Base-by-base conservation (phyloP, 2,888 invertebrate species). In the Ophraella communa region DNA sequence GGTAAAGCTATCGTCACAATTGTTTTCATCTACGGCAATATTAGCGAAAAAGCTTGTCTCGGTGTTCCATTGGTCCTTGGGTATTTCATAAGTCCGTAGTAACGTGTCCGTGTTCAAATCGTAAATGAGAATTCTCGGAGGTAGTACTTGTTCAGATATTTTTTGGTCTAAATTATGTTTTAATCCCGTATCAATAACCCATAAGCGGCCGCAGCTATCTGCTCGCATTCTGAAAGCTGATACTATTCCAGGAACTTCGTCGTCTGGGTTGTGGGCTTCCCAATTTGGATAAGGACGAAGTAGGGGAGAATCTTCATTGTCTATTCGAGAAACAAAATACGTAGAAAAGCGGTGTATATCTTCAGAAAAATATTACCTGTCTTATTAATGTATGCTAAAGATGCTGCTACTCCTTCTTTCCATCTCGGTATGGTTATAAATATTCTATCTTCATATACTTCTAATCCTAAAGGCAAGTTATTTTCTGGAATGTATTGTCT, bases 281-380 rank as follows among this genome's bases (percentile, higher is more conserved):
- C 93, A 93, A 72, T 88, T 90, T 0, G 93, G 93, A 73, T 90
- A 93, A 0, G 93, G 93, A n/a, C 84, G 89, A 62, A 93, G 80
- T 39, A 86, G 84, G 0, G 93, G 93, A 4, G 91, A 89, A 62
- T 84, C 86, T 0, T 85, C 86, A 0, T 86, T 83, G 76, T 91
- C 91, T 91, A 85, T 24, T 30, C 11, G 7, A 4, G 11, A 30
- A 30, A 30, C 8, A 30, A 86, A 86, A 18, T n/a, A n/a, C n/a
- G n/a, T n/a, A n/a, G n/a, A 17, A 24, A 30, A 51, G 0, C 3
- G n/a, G n/a, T 4, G 14, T 23, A 33, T 52, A 44, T 44, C 11
- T 44, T 0, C n/a, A 35, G 5, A 33, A 21, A 1, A 21, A 21
- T 21, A 79, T 82, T 76, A 91, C 91, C 91, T 83, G 88, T 88